Evolutionary conservation across 2,113 vertebrate species (phyloP), one percentile per base, ranked within the genome.

Genomic region (Pelvicachromis taeniatus): DNA sequence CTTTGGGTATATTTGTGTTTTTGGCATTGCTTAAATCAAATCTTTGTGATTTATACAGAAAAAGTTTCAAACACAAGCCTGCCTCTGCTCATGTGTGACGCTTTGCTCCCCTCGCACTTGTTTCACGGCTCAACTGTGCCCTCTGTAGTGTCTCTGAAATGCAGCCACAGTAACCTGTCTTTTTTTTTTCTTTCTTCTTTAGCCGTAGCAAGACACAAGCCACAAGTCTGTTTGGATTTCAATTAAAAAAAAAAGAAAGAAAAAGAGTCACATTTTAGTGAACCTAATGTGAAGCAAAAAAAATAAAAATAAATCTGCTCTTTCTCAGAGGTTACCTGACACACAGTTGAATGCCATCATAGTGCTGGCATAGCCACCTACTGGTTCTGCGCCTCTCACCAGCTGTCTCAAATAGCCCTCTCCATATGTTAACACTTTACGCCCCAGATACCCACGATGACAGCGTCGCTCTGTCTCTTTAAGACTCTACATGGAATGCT

Each of bases 81-180:
- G 65, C 78, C 17, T 52, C 45, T 52, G 70, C 45, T 52, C 6
- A n/a, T 13, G 9, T 52, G 42, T 52, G 45, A 48, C 31, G 59
- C 12, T 11, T 10, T 55, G 65, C 77, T 26, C 23, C 19, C 52
- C 2, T 33, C 33, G 3, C 33, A 21, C 35, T 79, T 35, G 79
- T 91, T 96, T 80, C 92, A 90, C 35, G 92, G 96, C 95, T 94
- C 95, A 96, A 96, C 92, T 94, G 89, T 93, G 95, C 96, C 95
- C 96, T 96, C 96, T 96, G 95, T 93, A 93, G 82, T 31, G 81
- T 70, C 5, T 35, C 7, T 10, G 50, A 56, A 94, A 17, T 86
- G 73, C 90, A 92, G 26, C 16, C 33, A 63, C 23, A 56, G 10
- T 4, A 21, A 75, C 70, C 70, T 38, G 52, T 21, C 3, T 33